Percentiles rank a stretch among this genome's conserved stretches.
Conservation (phyloP, 2,113 vertebrate genomes). For the Neolamprologus tretocephalus region DNA sequence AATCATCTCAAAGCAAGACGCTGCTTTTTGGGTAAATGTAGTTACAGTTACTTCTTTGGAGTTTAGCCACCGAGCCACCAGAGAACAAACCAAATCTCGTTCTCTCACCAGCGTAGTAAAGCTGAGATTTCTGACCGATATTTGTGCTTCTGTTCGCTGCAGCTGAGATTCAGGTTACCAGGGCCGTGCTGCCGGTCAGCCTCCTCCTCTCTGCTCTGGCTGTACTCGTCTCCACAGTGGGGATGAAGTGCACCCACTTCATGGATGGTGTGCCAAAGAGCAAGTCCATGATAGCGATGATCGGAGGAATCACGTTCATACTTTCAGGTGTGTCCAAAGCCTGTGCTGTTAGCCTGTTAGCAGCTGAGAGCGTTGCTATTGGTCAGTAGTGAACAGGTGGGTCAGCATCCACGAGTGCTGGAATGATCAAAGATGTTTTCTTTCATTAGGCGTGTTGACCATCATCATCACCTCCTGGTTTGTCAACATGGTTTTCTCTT, state of each 20-base stretch:
- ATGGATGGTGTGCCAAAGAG: constrained; percentile 72
- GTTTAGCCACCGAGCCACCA: not conserved
- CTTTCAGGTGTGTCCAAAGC: constrained; percentile 73
- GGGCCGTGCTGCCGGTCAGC: constrained; percentile 80
- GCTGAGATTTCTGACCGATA: not conserved
- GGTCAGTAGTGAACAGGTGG: not conserved
- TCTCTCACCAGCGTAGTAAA: not conserved
- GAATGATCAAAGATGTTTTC: not conserved
- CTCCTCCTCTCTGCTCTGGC: constrained; percentile 77
- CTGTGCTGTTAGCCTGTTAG: not conserved
- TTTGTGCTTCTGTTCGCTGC: not conserved
- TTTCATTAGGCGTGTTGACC: constrained; percentile 72
- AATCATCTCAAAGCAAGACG: not conserved
- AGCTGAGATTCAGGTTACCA: constrained; percentile 80
- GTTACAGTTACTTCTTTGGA: not conserved
- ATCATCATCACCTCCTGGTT: constrained; percentile 85
- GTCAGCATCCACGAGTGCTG: not conserved
- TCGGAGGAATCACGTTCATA: constrained; percentile 78
- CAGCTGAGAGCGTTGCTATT: not conserved
- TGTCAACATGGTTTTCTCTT: constrained; percentile 68
- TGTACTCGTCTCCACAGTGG: constrained; percentile 69
- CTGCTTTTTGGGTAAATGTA: not conserved
- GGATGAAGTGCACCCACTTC: constrained; percentile 90
- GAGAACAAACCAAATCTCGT: not conserved
- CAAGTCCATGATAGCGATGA: constrained; percentile 75